Evolutionary conservation across 1,140 invertebrate species (phyloP).

Genomic region (Drosophila melanica): DNA sequence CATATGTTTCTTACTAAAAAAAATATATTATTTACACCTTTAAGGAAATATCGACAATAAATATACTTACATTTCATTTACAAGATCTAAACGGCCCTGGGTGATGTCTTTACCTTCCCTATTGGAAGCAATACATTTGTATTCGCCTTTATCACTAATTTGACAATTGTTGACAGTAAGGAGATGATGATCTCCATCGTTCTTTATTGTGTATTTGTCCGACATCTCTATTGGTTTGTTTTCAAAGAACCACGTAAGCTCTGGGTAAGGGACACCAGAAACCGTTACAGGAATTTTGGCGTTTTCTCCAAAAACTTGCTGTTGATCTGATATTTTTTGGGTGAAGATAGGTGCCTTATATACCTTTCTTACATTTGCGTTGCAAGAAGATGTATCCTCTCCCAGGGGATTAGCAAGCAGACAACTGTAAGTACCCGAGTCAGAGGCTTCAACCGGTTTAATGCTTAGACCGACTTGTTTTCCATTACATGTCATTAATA

Average conservation of each 20-base stretch:
- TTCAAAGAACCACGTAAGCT: slow-evolving; percentile 93
- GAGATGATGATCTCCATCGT: slow-evolving; percentile 91
- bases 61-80: slow-evolving; percentile 91
- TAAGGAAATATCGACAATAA: not conserved
- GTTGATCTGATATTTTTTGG: slow-evolving; percentile 92
- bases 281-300: slow-evolving; percentile 93
- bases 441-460: slow-evolving; percentile 87
- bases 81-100: slow-evolving; percentile 89
- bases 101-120: slow-evolving; percentile 91
- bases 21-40: too few species aligned
- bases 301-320: slow-evolving; percentile 91
- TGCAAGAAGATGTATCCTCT: slow-evolving; percentile 88
- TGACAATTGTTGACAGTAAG: slow-evolving; percentile 90
- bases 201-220: slow-evolving; percentile 88
- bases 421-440: slow-evolving; percentile 92
- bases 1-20: slow-evolving; percentile 86
- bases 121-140: slow-evolving; percentile 92
- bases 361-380: slow-evolving; percentile 90
- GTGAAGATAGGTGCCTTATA: slow-evolving; percentile 92
- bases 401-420: slow-evolving; percentile 90
- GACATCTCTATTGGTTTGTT: slow-evolving; percentile 87
- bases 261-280: slow-evolving; percentile 93
- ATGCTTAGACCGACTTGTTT: slow-evolving; percentile 91
- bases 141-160: slow-evolving; percentile 89
- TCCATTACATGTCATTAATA: slow-evolving; percentile 91